Conservation (phyloP, 2,113 vertebrate genomes). For the Pangasianodon hypophthalmus region DNA sequence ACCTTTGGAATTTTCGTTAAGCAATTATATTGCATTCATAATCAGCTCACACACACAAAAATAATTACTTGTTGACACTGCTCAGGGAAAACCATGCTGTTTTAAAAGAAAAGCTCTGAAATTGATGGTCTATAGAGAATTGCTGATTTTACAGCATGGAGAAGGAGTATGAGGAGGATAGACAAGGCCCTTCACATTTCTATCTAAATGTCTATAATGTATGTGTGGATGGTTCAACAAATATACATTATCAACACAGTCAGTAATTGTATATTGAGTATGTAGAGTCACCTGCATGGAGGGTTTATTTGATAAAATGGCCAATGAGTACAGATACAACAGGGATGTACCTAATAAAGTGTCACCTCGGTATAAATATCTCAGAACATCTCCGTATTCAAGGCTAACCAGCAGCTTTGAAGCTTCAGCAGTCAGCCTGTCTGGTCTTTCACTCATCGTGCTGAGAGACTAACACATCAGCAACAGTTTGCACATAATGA, state of each 20-base stretch:
- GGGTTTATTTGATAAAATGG: background rate
- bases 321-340: background rate
- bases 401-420: background rate
- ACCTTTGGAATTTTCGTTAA: background rate
- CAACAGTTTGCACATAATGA: constrained; percentile 8
- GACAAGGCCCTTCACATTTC: background rate
- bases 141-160: background rate
- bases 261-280: background rate
- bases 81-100: background rate
- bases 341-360: background rate
- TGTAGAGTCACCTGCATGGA: background rate
- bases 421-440: constrained; percentile 5
- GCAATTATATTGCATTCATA: background rate
- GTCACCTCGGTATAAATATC: background rate
- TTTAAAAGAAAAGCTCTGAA: background rate
- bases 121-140: background rate
- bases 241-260: background rate
- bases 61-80: background rate
- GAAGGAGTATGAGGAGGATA: background rate
- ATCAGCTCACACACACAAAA: background rate
- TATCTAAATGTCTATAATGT: background rate
- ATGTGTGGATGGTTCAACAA: no score
- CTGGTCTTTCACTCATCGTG: background rate
- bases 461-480: constrained; percentile 4
- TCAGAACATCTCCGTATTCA: background rate